phyloP scores from a whole-genome alignment of 2,113 vertebrate genomes.

The Tachysurus fulvidraco region DNA sequence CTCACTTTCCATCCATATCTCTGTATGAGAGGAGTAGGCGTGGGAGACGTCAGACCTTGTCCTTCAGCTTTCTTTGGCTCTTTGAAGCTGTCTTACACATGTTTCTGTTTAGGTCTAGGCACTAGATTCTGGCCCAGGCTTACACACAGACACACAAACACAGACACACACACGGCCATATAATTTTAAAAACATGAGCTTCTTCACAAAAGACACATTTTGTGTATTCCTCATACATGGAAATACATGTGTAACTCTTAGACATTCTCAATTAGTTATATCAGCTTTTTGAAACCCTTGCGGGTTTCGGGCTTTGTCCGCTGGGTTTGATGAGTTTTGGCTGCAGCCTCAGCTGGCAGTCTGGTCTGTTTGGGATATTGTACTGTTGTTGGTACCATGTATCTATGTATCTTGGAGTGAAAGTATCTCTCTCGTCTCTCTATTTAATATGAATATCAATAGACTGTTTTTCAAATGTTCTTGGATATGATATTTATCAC shows the following conservation, averaged over 20 bases:
- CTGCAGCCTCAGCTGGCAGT: neutral
- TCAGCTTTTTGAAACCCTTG: neutral
- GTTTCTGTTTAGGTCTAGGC: constrained; percentile 56
- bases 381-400: neutral
- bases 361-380: constrained; percentile 25
- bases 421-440: constrained; percentile 1
- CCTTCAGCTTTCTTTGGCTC: constrained; percentile 9
- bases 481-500: constrained; percentile 42
- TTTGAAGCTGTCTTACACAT: constrained; percentile 58
- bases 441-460: constrained; percentile 39
- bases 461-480: constrained; percentile 18
- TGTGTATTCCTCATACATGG: no score
- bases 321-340: neutral
- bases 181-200: neutral
- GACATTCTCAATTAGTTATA: constrained; percentile 16
- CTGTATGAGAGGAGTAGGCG: constrained; percentile 21
- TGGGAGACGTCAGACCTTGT: constrained; percentile 8
- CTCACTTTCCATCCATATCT: constrained; percentile 1
- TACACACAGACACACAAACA: constrained; percentile 21
- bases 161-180: neutral
- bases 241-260: neutral
- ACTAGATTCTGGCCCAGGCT: constrained; percentile 38
- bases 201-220: neutral
- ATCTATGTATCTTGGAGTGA: neutral
- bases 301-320: neutral